These are phyloP conservation scores for Chorisops tibialis DNA, from an alignment of 2,888 invertebrate genomes.

Conservation along the genomic window DNA sequence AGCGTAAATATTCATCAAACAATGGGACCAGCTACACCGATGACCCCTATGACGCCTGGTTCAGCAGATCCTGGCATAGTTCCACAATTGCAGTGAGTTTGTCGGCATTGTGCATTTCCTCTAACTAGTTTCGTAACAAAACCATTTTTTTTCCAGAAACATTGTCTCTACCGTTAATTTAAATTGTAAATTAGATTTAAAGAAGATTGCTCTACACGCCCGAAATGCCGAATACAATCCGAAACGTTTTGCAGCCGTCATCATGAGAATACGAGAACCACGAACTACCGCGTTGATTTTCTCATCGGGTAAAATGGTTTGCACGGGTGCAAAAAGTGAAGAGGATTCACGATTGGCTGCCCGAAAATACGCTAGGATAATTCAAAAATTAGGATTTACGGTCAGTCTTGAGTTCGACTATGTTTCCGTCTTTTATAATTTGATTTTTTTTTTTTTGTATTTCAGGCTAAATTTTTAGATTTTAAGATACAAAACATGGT, in stretches of 20 bases:
- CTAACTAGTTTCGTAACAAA: neutral
- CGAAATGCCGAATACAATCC: constrained; percentile 99
- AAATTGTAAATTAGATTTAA: constrained; percentile 90
- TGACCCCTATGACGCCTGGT: constrained; percentile 87
- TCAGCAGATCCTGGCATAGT: constrained; percentile 92
- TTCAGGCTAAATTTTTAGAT: constrained; percentile 74
- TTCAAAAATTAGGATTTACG: constrained; percentile 77
- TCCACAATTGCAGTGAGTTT: constrained; percentile 62
- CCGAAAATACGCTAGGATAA: constrained; percentile 79
- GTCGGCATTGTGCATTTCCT: neutral
- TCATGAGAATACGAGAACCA: constrained; percentile 90
- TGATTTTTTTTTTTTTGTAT: constrained; percentile 32
- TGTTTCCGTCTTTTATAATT: neutral
- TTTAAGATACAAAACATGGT: constrained; percentile 82
- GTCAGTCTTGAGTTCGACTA: constrained; percentile 51
- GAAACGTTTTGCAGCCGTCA: constrained; percentile 97
- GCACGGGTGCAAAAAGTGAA: constrained; percentile 80
- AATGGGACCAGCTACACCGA: constrained; percentile 70
- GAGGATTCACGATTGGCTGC: constrained; percentile 74
- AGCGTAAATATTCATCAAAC: constrained; percentile 54
- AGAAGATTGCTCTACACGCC: constrained; percentile 95
- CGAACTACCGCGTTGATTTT: constrained; percentile 78
- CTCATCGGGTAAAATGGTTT: constrained; percentile 80
- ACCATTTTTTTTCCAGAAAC: constrained; percentile 63
- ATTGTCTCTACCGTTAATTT: constrained; percentile 98